Evolutionary conservation across 2,113 vertebrate genomes (phyloP).

Genomic region (Strix aluco): DNA sequence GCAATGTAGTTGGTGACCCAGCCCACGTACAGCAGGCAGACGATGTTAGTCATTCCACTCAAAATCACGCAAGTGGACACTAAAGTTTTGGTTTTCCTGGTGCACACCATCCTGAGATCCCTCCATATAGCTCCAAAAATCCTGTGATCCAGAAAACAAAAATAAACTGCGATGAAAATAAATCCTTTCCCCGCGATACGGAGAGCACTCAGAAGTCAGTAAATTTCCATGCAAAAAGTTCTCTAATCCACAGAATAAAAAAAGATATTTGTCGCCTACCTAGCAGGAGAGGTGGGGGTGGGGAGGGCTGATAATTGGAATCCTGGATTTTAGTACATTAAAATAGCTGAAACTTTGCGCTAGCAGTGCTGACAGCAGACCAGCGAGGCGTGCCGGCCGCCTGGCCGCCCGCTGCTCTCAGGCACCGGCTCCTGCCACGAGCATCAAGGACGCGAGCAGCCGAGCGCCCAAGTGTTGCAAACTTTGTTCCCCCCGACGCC

Average conservation of each 20-base stretch:
- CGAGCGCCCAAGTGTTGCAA: conserved; percentile 17
- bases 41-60: conserved; percentile 98
- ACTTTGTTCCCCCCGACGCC: conserved; percentile 66
- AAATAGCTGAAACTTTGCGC: conserved; percentile 44
- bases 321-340: not conserved
- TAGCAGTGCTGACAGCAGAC: not conserved
- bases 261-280: conserved; percentile 20
- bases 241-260: not conserved
- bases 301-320: conserved; percentile 1
- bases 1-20: conserved; percentile 99
- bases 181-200: not conserved
- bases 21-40: conserved; percentile 96
- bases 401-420: not conserved
- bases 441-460: not conserved
- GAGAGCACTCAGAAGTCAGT: conserved; percentile 13
- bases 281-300: conserved; percentile 32
- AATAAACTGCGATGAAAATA: not conserved
- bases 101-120: conserved; percentile 95
- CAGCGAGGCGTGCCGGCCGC: not conserved
- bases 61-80: conserved; percentile 99
- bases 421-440: not conserved
- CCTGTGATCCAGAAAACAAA: conserved; percentile 64
- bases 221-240: conserved; percentile 50
- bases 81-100: conserved; percentile 99
- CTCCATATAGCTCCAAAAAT: conserved; percentile 86